Conservation (phyloP, 2,797 vertebrate genomes). For the Rhincodon typus region DNA sequence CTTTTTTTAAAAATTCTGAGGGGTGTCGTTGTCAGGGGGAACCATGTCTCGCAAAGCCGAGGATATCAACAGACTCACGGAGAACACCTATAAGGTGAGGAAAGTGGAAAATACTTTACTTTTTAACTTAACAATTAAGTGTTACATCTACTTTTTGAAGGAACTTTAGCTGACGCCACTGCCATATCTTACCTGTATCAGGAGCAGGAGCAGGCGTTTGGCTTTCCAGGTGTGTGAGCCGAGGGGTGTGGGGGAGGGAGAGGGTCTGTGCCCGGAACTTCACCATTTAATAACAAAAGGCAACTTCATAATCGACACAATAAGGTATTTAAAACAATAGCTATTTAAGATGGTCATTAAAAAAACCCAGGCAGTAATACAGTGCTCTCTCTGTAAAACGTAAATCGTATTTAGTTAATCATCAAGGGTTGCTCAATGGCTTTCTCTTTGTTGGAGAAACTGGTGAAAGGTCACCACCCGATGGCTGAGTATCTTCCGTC, state of each 20-base stretch:
- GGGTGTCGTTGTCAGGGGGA: conserved; percentile 25
- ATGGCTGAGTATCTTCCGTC: not conserved
- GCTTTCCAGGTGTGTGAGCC: not conserved
- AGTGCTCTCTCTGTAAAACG: not conserved
- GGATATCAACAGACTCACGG: conserved; percentile 82
- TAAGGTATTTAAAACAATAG: not conserved
- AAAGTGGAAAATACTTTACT: not conserved
- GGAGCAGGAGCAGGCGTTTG: not conserved
- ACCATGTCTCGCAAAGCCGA: conserved; percentile 78
- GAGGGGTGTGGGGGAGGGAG: not conserved
- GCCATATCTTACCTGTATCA: not conserved
- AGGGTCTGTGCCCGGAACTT: not conserved
- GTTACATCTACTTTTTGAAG: not conserved
- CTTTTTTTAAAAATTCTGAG: not conserved
- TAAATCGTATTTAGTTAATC: not conserved
- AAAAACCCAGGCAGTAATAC: too few species aligned
- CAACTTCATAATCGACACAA: not conserved
- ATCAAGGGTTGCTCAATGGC: not conserved
- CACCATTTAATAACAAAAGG: not conserved
- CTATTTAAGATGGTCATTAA: not conserved
- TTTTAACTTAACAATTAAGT: not conserved
- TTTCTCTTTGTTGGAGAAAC: not conserved
- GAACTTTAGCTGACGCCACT: not conserved
- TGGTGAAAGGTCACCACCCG: not conserved
- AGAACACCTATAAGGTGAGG: conserved; percentile 85